phyloP scores from a whole-genome alignment of 2,888 invertebrate genomes.

The Stegophylla sp. region DNA sequence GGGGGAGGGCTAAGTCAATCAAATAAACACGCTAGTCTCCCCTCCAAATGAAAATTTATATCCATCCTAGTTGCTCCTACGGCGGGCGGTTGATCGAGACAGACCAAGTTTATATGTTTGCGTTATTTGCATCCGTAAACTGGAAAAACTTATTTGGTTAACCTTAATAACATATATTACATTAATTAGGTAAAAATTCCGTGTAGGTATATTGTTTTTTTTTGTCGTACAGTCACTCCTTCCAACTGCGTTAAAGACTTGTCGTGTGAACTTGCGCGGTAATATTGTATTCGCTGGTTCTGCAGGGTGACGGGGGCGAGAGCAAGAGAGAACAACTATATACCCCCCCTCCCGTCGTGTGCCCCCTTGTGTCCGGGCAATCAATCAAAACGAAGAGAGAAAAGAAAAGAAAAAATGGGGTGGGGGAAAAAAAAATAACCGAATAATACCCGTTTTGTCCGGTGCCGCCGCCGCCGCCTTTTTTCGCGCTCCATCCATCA shows the following conservation, averaged over 20 bases:
- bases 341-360: no score
- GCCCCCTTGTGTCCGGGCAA: slow-evolving; percentile 14
- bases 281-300: slow-evolving; percentile 25
- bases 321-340: neutral
- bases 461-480: neutral
- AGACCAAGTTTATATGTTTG: no score
- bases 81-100: no score
- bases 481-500: slow-evolving; percentile 44
- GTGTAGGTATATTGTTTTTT: neutral
- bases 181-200: no score
- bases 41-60: no score
- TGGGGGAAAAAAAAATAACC: slow-evolving; percentile 37
- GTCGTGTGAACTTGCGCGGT: slow-evolving; percentile 3
- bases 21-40: no score
- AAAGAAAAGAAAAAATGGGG: neutral
- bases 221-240: neutral
- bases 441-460: slow-evolving; percentile 56
- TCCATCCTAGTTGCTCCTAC: no score
- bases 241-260: slow-evolving; percentile 1
- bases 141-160: no score
- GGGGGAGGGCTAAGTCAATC: no score
- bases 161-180: no score
- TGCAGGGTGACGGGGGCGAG: neutral
- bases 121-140: no score
- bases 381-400: slow-evolving; percentile 42